Evolutionary conservation across 2,888 invertebrate genomes (phyloP).

Genomic region (Bibio marci): DNA sequence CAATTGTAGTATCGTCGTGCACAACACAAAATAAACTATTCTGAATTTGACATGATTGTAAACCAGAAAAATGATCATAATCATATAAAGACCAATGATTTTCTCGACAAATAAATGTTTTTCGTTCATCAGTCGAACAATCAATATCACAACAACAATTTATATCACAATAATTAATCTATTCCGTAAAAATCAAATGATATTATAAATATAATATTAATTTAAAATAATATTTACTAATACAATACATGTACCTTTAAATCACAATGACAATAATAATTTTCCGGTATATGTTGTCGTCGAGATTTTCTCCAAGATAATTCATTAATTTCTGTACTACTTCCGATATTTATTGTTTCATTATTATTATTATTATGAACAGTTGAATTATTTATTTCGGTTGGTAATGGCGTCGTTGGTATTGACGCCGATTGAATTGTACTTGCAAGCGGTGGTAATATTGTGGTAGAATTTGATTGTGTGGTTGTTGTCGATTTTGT

Average conservation of each 20-base stretch:
- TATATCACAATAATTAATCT: conserved; percentile 44
- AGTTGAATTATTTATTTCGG: conserved; percentile 7
- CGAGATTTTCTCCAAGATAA: conserved; percentile 6
- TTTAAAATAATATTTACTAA: too few relatives aligned
- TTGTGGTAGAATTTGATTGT: not conserved
- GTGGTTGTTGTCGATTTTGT: not conserved
- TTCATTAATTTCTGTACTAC: conserved; percentile 3
- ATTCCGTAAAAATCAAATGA: conserved; percentile 1
- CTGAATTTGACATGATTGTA: conserved; percentile 21
- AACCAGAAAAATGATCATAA: conserved; percentile 20
- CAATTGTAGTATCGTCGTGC: not conserved
- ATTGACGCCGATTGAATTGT: conserved; percentile 6
- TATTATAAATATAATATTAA: not conserved
- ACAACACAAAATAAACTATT: conserved; percentile 25
- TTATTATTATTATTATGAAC: too few relatives aligned
- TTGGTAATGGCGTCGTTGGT: conserved; percentile 4
- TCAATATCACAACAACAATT: conserved; percentile 69
- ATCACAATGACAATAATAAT: conserved; percentile 37
- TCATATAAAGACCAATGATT: conserved; percentile 13
- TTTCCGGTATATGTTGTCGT: conserved; percentile 9
- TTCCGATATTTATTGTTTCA: not conserved
- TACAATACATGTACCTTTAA: conserved; percentile 28
- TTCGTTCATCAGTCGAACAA: conserved; percentile 29
- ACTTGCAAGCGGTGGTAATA: not conserved
- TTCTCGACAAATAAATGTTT: conserved; percentile 19